These are phyloP conservation scores for Poeciliopsis infans DNA, from an alignment of 2,797 vertebrate genomes.

Conservation along the genomic window DNA sequence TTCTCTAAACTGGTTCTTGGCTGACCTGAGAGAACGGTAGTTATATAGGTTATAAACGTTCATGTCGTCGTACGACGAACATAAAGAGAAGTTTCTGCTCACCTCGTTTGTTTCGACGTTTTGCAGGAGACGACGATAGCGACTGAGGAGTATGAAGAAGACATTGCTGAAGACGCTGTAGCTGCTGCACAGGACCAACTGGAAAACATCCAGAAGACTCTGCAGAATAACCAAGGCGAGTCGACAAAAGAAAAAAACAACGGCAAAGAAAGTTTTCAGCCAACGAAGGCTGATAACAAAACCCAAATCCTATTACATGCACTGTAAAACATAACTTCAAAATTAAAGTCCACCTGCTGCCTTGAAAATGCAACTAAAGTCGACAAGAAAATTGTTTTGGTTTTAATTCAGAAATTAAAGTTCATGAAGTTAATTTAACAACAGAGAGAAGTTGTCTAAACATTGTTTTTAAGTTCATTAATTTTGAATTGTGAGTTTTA, in stretches of 20 bases:
- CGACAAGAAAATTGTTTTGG: no score
- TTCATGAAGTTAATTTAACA: no score
- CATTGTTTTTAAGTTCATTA: no score
- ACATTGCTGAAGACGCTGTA: constrained; percentile 59
- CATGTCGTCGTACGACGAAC: neutral
- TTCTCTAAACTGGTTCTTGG: no score
- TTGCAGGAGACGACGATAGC: constrained; percentile 58
- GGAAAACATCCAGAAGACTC: constrained; percentile 78
- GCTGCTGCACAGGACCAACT: constrained; percentile 79
- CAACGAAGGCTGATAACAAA: neutral
- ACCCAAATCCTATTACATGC: neutral
- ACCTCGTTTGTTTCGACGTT: constrained; percentile 1
- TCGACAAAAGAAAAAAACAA: neutral
- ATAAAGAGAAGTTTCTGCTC: neutral
- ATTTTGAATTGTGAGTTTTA: no score
- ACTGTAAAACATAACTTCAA: neutral
- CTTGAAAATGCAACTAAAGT: no score
- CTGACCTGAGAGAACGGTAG: no score
- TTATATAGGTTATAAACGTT: no score
- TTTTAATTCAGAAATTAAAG: no score
- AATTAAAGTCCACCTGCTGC: no score
- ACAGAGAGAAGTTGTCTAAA: no score
- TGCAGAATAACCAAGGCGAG: constrained; percentile 83
- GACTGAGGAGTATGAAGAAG: constrained; percentile 45
- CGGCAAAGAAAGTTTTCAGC: neutral